Conservation (phyloP, 1,140 invertebrate species). For the Cydia pomonella region DNA sequence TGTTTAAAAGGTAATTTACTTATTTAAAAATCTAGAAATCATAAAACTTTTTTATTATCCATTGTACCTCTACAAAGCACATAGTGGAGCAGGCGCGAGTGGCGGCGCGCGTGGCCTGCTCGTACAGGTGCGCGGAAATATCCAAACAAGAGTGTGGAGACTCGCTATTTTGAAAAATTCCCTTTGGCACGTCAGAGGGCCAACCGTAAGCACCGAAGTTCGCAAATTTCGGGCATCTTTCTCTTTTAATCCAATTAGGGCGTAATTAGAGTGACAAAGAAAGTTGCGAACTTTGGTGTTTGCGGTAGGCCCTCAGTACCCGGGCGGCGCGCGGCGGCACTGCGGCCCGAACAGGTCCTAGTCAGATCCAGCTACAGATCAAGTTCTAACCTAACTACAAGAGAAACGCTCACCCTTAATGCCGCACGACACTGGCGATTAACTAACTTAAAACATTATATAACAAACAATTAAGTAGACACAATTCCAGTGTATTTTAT, state of each 20-base stretch:
- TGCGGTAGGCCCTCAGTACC: too few relatives aligned
- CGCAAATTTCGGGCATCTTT: too few relatives aligned
- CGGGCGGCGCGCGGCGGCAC: not conserved
- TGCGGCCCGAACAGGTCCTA: conserved; percentile 43
- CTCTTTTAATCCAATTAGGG: too few relatives aligned
- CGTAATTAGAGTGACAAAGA: too few relatives aligned
- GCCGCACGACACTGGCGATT: not conserved
- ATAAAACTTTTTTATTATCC: conserved; percentile 23
- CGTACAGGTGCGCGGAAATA: too few relatives aligned
- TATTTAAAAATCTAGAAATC: conserved; percentile 28
- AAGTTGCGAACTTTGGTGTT: too few relatives aligned
- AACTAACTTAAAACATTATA: conserved; percentile 6
- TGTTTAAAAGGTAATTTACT: conserved; percentile 3
- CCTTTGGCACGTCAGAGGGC: too few relatives aligned
- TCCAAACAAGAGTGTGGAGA: too few relatives aligned
- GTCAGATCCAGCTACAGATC: conserved; percentile 49
- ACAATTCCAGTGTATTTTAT: not conserved
- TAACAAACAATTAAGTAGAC: not conserved
- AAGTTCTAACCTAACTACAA: conserved; percentile 47
- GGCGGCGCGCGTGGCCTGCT: not conserved
- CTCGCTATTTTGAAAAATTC: too few relatives aligned
- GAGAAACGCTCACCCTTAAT: conserved; percentile 37
- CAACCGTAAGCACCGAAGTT: too few relatives aligned
- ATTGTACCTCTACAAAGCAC: conserved; percentile 57
- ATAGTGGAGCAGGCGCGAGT: conserved; percentile 32